These are phyloP conservation scores for Acrocyrtus sp. DNA, from an alignment of 2,888 invertebrate species.

Conservation along the genomic window DNA sequence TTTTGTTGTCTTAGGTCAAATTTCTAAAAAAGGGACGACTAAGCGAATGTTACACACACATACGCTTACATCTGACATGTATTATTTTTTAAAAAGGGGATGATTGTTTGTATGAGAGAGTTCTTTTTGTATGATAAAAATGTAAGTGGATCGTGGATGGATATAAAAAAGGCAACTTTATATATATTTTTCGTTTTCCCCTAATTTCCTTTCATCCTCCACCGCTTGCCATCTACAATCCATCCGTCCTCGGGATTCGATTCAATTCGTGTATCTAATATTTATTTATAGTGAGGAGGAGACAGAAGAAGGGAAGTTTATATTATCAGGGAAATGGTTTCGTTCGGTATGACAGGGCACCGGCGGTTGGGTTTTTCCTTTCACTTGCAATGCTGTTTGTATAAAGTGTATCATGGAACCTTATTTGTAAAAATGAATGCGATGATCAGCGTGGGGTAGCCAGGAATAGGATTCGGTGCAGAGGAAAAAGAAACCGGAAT, in stretches of 20 bases:
- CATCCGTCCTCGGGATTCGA: neutral
- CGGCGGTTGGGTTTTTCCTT: neutral
- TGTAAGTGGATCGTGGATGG: conserved; percentile 17
- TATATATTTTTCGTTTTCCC: conserved; percentile 21
- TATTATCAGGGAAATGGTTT: conserved; percentile 34
- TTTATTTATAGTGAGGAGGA: neutral
- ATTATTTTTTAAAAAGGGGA: conserved; percentile 5
- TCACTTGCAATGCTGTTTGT: too few relatives aligned
- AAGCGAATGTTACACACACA: neutral
- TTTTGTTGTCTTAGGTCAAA: conserved; percentile 42
- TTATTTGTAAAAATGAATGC: too few relatives aligned
- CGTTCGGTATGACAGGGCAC: neutral
- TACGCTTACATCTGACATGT: neutral
- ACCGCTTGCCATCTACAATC: conserved; percentile 6
- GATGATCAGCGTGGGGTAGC: too few relatives aligned
- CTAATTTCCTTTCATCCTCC: conserved; percentile 8
- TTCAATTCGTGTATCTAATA: neutral
- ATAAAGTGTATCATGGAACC: too few relatives aligned
- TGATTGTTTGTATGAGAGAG: conserved; percentile 10
- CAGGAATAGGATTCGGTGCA: neutral
- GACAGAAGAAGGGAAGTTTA: conserved; percentile 28
- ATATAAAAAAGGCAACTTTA: conserved; percentile 18
- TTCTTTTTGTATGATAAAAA: conserved; percentile 11
- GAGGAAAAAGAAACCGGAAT: conserved; percentile 41
- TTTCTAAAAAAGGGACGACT: neutral